Conservation (phyloP, 2,888 invertebrate genomes). For the Lithophane socia region DNA sequence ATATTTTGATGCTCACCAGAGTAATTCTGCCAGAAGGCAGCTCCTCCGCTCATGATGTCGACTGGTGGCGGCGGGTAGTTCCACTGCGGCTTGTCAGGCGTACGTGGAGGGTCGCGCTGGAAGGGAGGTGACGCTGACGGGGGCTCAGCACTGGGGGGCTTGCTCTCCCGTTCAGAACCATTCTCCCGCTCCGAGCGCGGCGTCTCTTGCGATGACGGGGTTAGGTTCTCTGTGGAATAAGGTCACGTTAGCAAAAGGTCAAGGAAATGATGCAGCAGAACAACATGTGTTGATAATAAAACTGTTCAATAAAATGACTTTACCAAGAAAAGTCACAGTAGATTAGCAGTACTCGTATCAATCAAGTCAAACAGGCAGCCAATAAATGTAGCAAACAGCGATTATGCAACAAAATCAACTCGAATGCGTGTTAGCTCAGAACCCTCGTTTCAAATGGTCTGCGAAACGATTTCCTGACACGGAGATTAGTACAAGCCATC, state of each 20-base stretch:
- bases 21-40: slow-evolving; percentile 97
- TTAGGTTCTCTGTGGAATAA: slow-evolving; percentile 81
- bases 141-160: slow-evolving; percentile 86
- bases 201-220: slow-evolving; percentile 80
- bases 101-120: slow-evolving; percentile 86
- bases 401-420: slow-evolving; percentile 87
- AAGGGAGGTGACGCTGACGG: slow-evolving; percentile 86
- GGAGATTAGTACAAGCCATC: slow-evolving; percentile 91
- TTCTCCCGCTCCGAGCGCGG: slow-evolving; percentile 85
- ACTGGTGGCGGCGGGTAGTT: slow-evolving; percentile 89
- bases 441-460: slow-evolving; percentile 89
- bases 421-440: slow-evolving; percentile 87
- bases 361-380: slow-evolving; percentile 77
- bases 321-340: background rate
- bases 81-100: slow-evolving; percentile 90
- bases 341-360: slow-evolving; percentile 51
- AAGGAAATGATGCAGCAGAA: slow-evolving; percentile 17
- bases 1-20: slow-evolving; percentile 92
- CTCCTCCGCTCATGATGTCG: slow-evolving; percentile 96
- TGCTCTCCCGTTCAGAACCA: slow-evolving; percentile 87
- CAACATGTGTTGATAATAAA: background rate
- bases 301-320: background rate
- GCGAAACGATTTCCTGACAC: slow-evolving; percentile 91
- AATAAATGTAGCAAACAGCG: slow-evolving; percentile 82
- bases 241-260: slow-evolving; percentile 41